These are phyloP conservation scores for Psittacula cyanocephala DNA, from an alignment of 2,113 vertebrate genomes.

Conservation along the genomic window DNA sequence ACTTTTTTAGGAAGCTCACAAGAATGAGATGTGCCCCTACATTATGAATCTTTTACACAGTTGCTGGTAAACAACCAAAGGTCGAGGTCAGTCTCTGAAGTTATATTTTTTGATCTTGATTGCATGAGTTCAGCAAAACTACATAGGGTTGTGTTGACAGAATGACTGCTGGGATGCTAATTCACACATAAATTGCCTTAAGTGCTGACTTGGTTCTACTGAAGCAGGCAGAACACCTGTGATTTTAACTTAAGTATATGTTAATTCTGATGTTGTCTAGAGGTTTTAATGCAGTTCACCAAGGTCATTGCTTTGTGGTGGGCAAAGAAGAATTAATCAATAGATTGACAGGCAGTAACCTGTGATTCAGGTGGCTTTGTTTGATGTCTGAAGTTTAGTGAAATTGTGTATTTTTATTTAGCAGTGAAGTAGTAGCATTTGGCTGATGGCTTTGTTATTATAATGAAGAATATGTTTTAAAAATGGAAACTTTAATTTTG, in stretches of 20 bases:
- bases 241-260: not conserved
- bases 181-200: not conserved
- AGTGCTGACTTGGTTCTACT: not conserved
- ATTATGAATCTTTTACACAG: not conserved
- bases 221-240: not conserved
- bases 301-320: not conserved
- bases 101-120: not conserved
- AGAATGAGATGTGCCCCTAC: not conserved
- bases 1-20: not conserved
- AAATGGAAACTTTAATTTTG: not conserved
- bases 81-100: not conserved
- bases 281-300: not conserved
- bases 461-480: not conserved
- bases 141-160: too few relatives aligned
- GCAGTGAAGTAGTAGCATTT: not conserved
- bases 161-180: not conserved
- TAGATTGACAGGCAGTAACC: not conserved
- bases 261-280: not conserved
- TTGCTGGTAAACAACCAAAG: not conserved
- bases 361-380: not conserved
- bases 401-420: not conserved
- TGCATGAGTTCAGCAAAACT: not conserved
- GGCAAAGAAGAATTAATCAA: not conserved
- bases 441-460: not conserved
- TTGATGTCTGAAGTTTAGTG: not conserved